Conservation (phyloP, 2,797 vertebrate genomes). For the Silurus aristotelis region DNA sequence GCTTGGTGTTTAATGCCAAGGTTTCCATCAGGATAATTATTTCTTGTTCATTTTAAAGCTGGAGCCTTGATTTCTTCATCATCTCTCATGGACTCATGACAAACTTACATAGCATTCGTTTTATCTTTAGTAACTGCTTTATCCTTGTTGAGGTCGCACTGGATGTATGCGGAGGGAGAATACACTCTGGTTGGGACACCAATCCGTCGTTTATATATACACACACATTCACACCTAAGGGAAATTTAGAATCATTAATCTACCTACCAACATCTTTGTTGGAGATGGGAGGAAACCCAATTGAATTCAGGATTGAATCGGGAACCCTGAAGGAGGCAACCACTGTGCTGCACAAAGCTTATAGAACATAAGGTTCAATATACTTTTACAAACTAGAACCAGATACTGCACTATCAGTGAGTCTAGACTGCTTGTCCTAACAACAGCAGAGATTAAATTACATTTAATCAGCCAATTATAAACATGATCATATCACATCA, state of each 20-base stretch:
- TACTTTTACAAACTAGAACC: background rate
- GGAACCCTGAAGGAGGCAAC: background rate
- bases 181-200: background rate
- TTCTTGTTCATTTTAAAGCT: conserved; percentile 22
- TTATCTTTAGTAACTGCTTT: conserved; percentile 7
- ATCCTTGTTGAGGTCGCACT: background rate
- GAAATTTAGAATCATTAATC: background rate
- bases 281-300: background rate
- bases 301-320: background rate
- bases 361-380: background rate
- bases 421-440: background rate
- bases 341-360: background rate
- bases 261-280: background rate
- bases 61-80: background rate
- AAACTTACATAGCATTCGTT: background rate
- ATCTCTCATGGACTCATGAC: background rate
- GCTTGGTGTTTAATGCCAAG: background rate
- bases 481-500: conserved; percentile 9
- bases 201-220: too few species aligned
- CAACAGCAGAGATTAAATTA: background rate
- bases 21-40: conserved; percentile 28
- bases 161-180: background rate
- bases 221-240: background rate
- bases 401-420: background rate
- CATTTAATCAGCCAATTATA: conserved; percentile 13